phyloP scores from a whole-genome alignment of 2,888 invertebrate species.

The Hipparchia semele region DNA sequence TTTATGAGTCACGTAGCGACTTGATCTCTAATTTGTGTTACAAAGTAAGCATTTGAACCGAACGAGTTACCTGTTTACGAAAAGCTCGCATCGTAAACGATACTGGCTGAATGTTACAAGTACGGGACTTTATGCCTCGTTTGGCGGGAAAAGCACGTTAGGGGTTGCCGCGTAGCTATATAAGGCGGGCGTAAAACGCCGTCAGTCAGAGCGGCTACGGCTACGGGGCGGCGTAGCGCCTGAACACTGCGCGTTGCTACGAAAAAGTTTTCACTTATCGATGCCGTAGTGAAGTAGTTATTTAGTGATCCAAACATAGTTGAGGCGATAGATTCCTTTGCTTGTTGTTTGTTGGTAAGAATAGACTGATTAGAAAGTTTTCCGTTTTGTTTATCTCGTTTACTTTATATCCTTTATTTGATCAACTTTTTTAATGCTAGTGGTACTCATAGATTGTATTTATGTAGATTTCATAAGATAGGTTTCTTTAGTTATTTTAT shows the following conservation, averaged over 20 bases:
- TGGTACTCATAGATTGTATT: not conserved
- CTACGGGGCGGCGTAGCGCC: constrained; percentile 58
- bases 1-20: constrained; percentile 20
- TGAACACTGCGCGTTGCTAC: constrained; percentile 49
- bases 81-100: constrained; percentile 23
- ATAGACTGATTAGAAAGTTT: constrained; percentile 27
- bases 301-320: constrained; percentile 35
- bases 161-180: constrained; percentile 51
- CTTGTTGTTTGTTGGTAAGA: constrained; percentile 39
- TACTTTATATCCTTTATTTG: not conserved
- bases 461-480: not conserved
- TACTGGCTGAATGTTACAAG: constrained; percentile 19
- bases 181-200: constrained; percentile 61
- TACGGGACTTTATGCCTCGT: constrained; percentile 26
- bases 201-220: constrained; percentile 64
- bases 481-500: not conserved
- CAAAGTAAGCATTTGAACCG: constrained; percentile 32
- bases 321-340: constrained; percentile 31
- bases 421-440: not conserved
- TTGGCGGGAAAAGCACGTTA: constrained; percentile 46
- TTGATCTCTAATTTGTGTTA: constrained; percentile 34
- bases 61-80: constrained; percentile 17
- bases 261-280: constrained; percentile 54
- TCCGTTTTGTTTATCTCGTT: constrained; percentile 17
- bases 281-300: constrained; percentile 38